These are phyloP conservation scores for Turnix velox DNA, from an alignment of 2,113 vertebrate genomes.

Conservation along the genomic window DNA sequence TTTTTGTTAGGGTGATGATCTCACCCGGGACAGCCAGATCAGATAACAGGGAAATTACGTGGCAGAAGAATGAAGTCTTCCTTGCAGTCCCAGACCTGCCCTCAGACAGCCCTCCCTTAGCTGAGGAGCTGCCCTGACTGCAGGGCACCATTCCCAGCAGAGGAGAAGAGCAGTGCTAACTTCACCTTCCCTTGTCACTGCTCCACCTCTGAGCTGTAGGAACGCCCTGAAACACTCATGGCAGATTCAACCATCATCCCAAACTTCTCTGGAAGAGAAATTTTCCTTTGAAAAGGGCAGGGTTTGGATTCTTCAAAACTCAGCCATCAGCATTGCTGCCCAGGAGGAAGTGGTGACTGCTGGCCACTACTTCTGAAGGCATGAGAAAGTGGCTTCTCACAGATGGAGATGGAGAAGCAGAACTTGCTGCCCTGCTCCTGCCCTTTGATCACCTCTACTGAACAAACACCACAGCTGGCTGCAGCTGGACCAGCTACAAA, in stretches of 20 bases:
- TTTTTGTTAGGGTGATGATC: background rate
- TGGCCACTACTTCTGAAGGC: background rate
- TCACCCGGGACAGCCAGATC: background rate
- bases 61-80: background rate
- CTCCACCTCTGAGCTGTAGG: background rate
- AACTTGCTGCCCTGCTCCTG: background rate
- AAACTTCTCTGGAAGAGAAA: background rate
- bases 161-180: background rate
- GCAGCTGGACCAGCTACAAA: background rate
- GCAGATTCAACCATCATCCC: background rate
- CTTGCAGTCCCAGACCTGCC: background rate
- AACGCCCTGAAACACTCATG: background rate
- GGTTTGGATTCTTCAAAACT: background rate
- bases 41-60: background rate
- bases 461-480: background rate
- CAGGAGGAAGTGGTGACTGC: background rate
- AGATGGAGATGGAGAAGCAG: background rate
- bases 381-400: background rate
- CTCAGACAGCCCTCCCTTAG: background rate
- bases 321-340: background rate
- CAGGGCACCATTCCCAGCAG: background rate
- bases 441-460: background rate
- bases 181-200: background rate
- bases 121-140: background rate
- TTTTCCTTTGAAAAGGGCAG: background rate